Evolutionary conservation across 2,888 invertebrate species (phyloP).

Genomic region (Cantharis nigra): DNA sequence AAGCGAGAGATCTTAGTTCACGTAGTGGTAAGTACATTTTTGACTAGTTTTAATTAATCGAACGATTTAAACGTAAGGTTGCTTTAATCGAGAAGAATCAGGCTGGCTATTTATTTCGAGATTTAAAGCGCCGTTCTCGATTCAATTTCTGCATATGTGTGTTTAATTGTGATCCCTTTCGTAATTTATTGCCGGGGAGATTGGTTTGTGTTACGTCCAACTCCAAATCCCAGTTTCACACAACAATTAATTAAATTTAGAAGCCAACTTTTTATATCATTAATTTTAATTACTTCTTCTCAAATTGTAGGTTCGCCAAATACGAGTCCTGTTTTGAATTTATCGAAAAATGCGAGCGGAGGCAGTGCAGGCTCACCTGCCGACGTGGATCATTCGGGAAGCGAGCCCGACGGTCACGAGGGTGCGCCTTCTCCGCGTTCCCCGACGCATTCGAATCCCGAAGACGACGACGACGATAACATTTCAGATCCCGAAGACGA

Average conservation of each 20-base stretch:
- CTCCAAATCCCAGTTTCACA: constrained; percentile 52
- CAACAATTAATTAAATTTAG: constrained; percentile 53
- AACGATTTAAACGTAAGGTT: constrained; percentile 12
- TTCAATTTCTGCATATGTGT: constrained; percentile 55
- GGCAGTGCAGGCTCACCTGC: constrained; percentile 70
- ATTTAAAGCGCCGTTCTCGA: constrained; percentile 43
- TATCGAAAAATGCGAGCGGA: constrained; percentile 84
- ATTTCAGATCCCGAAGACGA: constrained; percentile 86
- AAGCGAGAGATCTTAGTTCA: constrained; percentile 83
- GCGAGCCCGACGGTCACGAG: constrained; percentile 67
- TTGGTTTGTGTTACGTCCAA: constrained; percentile 49
- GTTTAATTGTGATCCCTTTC: constrained; percentile 52
- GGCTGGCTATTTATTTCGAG: constrained; percentile 48
- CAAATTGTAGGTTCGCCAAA: constrained; percentile 73
- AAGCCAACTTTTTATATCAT: constrained; percentile 22
- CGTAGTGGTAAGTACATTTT: constrained; percentile 74
- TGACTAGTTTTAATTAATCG: neutral
- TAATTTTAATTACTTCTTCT: neutral
- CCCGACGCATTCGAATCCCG: constrained; percentile 67
- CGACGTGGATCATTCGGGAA: constrained; percentile 68
- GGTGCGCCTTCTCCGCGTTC: constrained; percentile 62
- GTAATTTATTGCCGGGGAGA: constrained; percentile 52
- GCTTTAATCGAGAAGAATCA: constrained; percentile 43
- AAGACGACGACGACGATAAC: constrained; percentile 86
- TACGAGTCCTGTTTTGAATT: constrained; percentile 89